Evolutionary conservation across 2,797 vertebrate species (phyloP), one percentile per base, ranked within the genome.

Genomic region (Sebastes hubbsi): DNA sequence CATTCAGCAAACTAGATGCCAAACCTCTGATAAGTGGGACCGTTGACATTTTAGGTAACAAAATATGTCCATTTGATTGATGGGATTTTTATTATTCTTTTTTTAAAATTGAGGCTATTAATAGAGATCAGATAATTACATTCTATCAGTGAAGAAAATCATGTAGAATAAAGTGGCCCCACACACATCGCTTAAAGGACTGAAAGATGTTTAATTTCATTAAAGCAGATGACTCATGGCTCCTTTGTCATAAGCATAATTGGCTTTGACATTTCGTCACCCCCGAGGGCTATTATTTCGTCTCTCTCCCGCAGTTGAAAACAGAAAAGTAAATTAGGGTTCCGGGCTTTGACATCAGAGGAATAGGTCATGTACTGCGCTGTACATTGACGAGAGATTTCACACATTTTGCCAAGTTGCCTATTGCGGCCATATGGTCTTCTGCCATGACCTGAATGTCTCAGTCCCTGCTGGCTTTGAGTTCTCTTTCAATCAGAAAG

Each of bases 211-310:
- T 86, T 75, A 67, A 86, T 85, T 88, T 84, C 20, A 75, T 82
- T 58, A 56, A 75, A 81, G 70, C 29, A 49, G 30, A 75, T 61
- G 80, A 77, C 52, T 87, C 79, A 77, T 63, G 42, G 77, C 59
- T 87, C 67, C 14, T 88, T 89, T 87, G 80, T 86, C 63, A 73
- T 62, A 68, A 61, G 27, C 55, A 72, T 84, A 85, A 91, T 86
- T 86, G 72, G 56, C 70, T 89, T 83, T 88, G 89, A 84, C 83
- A 84, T 80, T 78, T 85, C 67, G 71, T 89, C 89, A 88, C 69
- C 81, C 81, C 73, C 8, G 10, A 77, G 68, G 77, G 65, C 54
- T 75, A 72, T 89, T 88, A 81, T 85, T 88, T 67, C 1, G 10
- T 75, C 67, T 72, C 63, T 61, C 34, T 42, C 56, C 38, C 29